Evolutionary conservation across 2,113 vertebrate species (phyloP).

Genomic region (Oxygymnocypris stewartii): DNA sequence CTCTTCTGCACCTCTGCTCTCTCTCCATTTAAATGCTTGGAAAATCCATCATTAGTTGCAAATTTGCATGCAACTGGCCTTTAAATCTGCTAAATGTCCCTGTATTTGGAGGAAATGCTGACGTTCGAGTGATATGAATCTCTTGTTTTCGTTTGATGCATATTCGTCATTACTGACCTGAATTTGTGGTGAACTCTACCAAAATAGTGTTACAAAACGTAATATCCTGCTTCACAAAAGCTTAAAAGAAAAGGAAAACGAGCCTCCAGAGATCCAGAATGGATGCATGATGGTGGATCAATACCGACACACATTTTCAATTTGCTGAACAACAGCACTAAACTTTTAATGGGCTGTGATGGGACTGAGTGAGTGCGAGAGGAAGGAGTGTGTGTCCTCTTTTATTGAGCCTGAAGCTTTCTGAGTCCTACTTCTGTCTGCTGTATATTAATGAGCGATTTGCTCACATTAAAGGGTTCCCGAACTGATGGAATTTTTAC

Average conservation of each 20-base stretch:
- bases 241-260: slow-evolving; percentile 41
- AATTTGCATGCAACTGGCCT: neutral
- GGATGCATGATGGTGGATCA: slow-evolving; percentile 46
- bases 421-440: slow-evolving; percentile 51
- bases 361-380: slow-evolving; percentile 7
- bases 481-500: neutral
- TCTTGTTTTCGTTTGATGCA: neutral
- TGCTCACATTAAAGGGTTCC: neutral
- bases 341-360: slow-evolving; percentile 49
- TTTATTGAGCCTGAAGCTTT: slow-evolving; percentile 46
- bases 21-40: neutral
- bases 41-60: neutral
- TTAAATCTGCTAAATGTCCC: neutral
- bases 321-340: slow-evolving; percentile 42
- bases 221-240: slow-evolving; percentile 33
- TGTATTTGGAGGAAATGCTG: slow-evolving; percentile 11
- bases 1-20: neutral
- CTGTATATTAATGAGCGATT: slow-evolving; percentile 38
- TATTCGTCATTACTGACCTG: neutral
- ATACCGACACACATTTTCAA: slow-evolving; percentile 47
- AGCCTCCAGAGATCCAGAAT: slow-evolving; percentile 50
- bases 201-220: neutral
- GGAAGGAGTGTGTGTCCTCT: slow-evolving; percentile 27
- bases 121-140: neutral
- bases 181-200: neutral